Evolutionary conservation across 2,888 invertebrate genomes (phyloP).

Genomic region (Dioctria linearis): DNA sequence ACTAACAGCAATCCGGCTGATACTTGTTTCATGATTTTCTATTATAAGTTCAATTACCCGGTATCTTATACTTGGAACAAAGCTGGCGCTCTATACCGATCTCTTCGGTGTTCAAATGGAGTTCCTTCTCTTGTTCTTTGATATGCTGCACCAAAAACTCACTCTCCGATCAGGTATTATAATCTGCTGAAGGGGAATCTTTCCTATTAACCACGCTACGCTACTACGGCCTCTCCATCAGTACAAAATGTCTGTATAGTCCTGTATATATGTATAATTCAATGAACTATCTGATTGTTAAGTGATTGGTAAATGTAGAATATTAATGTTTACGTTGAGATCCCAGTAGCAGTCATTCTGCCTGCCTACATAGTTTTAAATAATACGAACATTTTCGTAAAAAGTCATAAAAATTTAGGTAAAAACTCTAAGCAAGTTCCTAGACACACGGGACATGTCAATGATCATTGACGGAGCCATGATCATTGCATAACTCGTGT

Average conservation of each 20-base stretch:
- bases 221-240: too few relatives aligned
- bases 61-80: background rate
- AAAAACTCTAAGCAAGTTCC: too few relatives aligned
- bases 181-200: background rate
- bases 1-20: too few relatives aligned
- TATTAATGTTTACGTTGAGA: background rate
- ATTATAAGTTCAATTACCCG: background rate
- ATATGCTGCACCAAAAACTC: background rate
- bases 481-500: too few relatives aligned
- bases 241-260: background rate
- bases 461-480: too few relatives aligned
- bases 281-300: background rate
- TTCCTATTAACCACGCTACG: too few relatives aligned
- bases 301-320: background rate
- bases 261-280: background rate
- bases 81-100: background rate
- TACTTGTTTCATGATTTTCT: too few relatives aligned
- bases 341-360: too few relatives aligned
- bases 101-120: background rate
- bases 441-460: too few relatives aligned
- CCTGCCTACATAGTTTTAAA: too few relatives aligned
- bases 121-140: background rate
- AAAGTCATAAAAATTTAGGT: too few relatives aligned
- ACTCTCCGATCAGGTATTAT: background rate
- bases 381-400: too few relatives aligned